Conservation (phyloP, 2,113 vertebrate species). For the Athene noctua region DNA sequence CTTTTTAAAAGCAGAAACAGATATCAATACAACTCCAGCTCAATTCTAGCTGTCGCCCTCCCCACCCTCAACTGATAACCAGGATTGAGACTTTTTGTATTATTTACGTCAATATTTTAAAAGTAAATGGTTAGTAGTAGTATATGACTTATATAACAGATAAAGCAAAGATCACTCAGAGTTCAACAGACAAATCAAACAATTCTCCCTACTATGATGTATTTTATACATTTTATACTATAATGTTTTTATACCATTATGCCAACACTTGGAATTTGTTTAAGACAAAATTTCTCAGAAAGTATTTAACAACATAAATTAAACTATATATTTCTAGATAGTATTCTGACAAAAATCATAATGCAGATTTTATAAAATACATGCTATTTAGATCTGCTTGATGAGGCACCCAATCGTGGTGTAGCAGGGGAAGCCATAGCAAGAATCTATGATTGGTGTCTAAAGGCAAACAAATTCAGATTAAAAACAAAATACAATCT, state of each 20-base stretch:
- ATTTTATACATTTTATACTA: not conserved
- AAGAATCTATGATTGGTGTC: not conserved
- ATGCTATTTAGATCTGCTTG: not conserved
- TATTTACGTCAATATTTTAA: not conserved
- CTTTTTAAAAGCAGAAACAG: not conserved
- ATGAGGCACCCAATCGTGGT: not conserved
- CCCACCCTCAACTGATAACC: accelerated
- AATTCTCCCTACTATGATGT: not conserved
- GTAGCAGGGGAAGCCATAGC: not conserved
- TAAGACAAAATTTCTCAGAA: not conserved
- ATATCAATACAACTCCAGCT: not conserved
- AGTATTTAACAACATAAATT: not conserved
- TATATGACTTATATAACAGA: not conserved
- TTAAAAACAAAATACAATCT: not conserved
- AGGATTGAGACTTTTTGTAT: not conserved
- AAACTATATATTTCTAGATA: not conserved
- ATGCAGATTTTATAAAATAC: not conserved
- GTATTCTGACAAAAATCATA: not conserved
- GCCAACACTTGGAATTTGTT: not conserved
- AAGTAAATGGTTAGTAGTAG: not conserved
- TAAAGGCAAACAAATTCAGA: not conserved
- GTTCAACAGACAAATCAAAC: not conserved
- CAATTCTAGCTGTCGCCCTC: accelerated
- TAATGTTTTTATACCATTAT: not conserved
- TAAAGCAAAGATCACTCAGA: not conserved